These are phyloP conservation scores for Cairina moschata DNA, from an alignment of 2,113 vertebrate genomes.

Conservation along the genomic window DNA sequence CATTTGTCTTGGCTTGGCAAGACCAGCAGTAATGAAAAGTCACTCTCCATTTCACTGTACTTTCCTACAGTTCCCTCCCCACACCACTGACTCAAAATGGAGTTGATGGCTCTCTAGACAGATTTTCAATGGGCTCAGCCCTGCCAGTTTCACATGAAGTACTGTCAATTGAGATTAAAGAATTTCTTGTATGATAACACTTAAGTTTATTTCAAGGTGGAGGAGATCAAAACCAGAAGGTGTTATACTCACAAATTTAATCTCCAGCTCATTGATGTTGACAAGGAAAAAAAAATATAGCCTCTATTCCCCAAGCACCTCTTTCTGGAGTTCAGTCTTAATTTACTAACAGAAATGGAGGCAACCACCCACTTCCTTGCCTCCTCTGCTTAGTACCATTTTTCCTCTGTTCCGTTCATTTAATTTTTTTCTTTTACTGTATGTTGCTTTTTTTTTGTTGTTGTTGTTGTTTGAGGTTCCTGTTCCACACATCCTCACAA, in stretches of 20 bases:
- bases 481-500: background rate
- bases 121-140: background rate
- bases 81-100: background rate
- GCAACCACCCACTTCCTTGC: background rate
- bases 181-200: background rate
- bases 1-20: background rate
- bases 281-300: background rate
- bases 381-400: background rate
- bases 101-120: background rate
- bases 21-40: background rate
- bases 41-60: background rate
- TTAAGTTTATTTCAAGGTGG: background rate
- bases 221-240: background rate
- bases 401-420: background rate
- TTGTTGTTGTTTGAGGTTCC: background rate
- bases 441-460: background rate
- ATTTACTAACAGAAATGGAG: background rate
- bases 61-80: background rate
- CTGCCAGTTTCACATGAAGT: background rate
- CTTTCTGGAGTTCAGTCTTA: background rate
- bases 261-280: background rate
- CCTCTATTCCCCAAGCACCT: accelerated
- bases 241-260: background rate
- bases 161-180: background rate
- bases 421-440: background rate